phyloP scores from a whole-genome alignment of 2,113 vertebrate species.

The Gallinago paraguaiae region DNA sequence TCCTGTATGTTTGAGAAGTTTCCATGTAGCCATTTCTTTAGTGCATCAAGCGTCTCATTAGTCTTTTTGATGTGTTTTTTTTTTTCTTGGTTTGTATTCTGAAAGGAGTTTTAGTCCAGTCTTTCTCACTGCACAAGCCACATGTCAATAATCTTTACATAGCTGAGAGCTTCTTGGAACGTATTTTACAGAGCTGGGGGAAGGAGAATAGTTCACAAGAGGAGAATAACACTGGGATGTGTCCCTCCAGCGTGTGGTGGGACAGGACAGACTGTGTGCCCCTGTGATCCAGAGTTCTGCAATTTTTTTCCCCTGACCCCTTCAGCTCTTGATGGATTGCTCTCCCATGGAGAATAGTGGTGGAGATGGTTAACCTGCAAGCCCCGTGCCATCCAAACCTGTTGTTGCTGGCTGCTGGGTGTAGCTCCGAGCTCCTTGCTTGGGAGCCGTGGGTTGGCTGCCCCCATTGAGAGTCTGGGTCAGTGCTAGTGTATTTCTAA shows the following conservation, averaged over 20 bases:
- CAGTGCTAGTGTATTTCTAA: not conserved
- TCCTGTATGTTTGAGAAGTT: not conserved
- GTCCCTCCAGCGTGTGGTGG: not conserved
- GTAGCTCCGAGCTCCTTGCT: not conserved
- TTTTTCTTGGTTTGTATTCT: not conserved
- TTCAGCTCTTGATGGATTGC: not conserved
- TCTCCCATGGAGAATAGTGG: not conserved
- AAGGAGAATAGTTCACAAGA: not conserved
- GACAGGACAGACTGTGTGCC: not conserved
- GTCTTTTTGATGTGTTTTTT: slow-evolving; percentile 2
- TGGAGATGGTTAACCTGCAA: not conserved
- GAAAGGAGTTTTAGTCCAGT: not conserved
- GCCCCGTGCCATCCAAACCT: not conserved
- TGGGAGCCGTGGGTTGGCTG: not conserved
- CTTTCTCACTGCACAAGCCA: not conserved
- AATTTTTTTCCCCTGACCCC: not conserved
- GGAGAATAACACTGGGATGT: not conserved
- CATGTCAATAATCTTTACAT: not conserved
- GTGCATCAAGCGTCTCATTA: not conserved
- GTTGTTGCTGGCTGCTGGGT: not conserved
- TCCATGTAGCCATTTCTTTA: slow-evolving; percentile 12
- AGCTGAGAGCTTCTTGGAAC: not conserved
- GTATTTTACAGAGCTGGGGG: not conserved
- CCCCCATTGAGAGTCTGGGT: not conserved
- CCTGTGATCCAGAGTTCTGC: not conserved